Conservation (phyloP, 2,888 invertebrate genomes). For the Allolobophora icterica region DNA sequence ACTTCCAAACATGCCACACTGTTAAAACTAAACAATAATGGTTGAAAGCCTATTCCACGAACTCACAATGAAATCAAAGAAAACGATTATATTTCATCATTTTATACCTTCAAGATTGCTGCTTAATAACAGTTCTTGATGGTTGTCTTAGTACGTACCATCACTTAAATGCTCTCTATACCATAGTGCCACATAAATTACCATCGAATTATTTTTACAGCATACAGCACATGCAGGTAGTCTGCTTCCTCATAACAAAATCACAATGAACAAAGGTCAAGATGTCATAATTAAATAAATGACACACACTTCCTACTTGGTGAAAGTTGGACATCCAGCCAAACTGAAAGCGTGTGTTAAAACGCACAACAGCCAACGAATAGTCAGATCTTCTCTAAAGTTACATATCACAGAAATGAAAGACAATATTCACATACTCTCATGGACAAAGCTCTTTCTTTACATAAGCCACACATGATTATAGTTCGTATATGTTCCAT, state of each 20-base stretch:
- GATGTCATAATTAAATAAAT: not conserved
- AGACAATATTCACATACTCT: not conserved
- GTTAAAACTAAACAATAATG: not conserved
- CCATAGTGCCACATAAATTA: not conserved
- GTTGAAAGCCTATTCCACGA: not conserved
- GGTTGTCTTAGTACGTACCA: no score
- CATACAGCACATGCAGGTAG: not conserved
- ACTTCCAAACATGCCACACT: not conserved
- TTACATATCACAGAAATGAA: constrained; percentile 17
- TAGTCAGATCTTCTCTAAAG: not conserved
- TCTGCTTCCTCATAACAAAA: not conserved
- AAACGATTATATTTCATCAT: not conserved
- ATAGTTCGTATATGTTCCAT: not conserved
- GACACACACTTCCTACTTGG: not conserved
- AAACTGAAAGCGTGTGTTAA: not conserved
- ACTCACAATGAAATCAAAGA: not conserved
- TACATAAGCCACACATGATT: not conserved
- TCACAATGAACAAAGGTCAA: constrained; percentile 8
- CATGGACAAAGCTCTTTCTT: not conserved
- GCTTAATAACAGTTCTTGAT: not conserved
- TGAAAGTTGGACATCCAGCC: not conserved
- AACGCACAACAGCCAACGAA: not conserved
- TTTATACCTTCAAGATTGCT: not conserved
- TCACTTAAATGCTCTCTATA: not conserved
- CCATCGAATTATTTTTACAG: not conserved